Base-by-base conservation (phyloP, 2,888 invertebrate genomes). In the Apodemia mormo region DNA sequence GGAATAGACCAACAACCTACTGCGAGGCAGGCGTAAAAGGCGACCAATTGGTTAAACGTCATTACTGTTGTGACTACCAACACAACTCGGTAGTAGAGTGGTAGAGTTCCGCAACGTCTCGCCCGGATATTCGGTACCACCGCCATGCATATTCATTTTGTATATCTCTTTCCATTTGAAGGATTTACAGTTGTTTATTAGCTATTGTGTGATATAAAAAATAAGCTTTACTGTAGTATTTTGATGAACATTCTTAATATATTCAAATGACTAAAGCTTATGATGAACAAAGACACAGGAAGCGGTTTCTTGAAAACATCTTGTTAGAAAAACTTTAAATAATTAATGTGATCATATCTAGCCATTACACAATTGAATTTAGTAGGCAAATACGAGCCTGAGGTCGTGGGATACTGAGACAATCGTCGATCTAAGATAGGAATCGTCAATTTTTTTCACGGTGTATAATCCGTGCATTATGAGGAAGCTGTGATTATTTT, bases 321-420 rank as follows among this genome's bases (percentile, higher is more conserved):
- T 81, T 77, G 80, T 80, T 80, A 79, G 74, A 75, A 77, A 79
- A 77, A 78, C 80, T 78, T 76, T 78, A 74, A 74, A 76, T 81
- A 82, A 82, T 82, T 82, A 82, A 80, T 77, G 74, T 71, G 74
- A 77, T 75, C 76, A 71, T 76, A 75, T 82, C 80, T 81, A 80
- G 80, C 74, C 72, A 75, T 71, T 76, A 73, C 71, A 82, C 82
- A 83, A 83, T 83, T 81, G 82, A 82, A 81, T 81, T 79, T 77
- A 77, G 85, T 89, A 86, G 87, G 83, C 85, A 81, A 78, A 78
- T 75, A 77, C 79, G 81, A 78, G 81, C 76, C 80, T 76, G 87
- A 91, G 92, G 92, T 87, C 92, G 90, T 92, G 92, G 85, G 92
- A 92, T 82, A 80, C 77, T 78, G 78, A 72, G 73, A 76, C 75